A percentile compares a stretch with the other conserved stretches of the same genome.
phyloP scores from a whole-genome alignment of 2,797 vertebrate species.

The Anguilla pacifica region DNA sequence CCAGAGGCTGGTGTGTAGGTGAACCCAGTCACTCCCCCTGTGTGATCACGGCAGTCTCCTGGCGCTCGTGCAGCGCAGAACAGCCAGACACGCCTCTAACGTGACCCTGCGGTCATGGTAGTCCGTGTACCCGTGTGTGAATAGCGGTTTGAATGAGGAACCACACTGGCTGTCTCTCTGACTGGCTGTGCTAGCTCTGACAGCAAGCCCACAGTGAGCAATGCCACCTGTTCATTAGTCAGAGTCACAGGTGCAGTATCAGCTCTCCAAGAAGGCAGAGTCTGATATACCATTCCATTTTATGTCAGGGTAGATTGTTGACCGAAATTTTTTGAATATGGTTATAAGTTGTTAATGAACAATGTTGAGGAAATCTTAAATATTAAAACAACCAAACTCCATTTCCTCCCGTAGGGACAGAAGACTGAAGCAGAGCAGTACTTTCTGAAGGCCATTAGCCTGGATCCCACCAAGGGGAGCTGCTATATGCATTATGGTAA shows the following conservation, averaged over 20 bases:
- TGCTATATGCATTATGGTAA: conserved; percentile 99
- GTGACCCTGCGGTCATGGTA: background rate
- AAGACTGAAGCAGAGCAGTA: conserved; percentile 93
- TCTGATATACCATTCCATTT: background rate
- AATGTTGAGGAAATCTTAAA: conserved; percentile 52
- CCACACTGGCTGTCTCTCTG: too few relatives aligned
- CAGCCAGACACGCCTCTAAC: background rate
- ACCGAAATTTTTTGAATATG: background rate
- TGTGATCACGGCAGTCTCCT: conserved; percentile 4
- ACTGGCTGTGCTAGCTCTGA: background rate
- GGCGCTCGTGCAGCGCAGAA: background rate
- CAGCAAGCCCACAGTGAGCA: background rate
- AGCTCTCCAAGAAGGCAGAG: background rate
- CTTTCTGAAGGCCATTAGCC: conserved; percentile 94
- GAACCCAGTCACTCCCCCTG: background rate
- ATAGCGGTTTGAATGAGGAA: background rate
- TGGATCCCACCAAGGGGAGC: conserved; percentile 96
- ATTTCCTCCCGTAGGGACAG: conserved; percentile 81
- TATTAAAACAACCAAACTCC: conserved; percentile 47
- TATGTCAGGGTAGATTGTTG: background rate
- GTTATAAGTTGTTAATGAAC: conserved; percentile 10
- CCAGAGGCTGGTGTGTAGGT: background rate
- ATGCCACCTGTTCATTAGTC: background rate
- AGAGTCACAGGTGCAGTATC: background rate
- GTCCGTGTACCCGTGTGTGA: background rate